Conservation (phyloP, 37 sponge, comb jelly and placozoan species). For the Aplysina aerophoba region DNA sequence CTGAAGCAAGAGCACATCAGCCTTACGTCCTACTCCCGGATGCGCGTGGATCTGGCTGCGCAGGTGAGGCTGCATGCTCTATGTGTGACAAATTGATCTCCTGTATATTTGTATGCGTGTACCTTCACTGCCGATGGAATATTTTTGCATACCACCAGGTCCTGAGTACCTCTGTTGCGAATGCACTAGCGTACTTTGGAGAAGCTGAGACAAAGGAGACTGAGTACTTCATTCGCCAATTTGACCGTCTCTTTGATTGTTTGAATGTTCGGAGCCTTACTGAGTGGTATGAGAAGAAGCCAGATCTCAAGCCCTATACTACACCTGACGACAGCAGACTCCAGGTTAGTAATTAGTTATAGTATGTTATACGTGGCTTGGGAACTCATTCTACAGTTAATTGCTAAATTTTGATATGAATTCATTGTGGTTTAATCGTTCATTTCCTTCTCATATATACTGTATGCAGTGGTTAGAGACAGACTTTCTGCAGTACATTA, state of each 20-base stretch:
- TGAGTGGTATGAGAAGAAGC: constrained; percentile 33
- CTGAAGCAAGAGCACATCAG: background rate
- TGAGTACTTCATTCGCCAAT: constrained; percentile 6
- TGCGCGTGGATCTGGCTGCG: constrained; percentile 15
- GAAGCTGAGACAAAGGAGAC: constrained; percentile 33
- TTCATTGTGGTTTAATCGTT: too few species aligned
- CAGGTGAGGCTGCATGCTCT: background rate
- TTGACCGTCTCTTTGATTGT: constrained; percentile 58
- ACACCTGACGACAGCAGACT: constrained; percentile 36
- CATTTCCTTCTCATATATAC: too few species aligned
- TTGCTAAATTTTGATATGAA: too few species aligned
- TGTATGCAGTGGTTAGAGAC: too few species aligned
- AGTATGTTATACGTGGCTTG: too few species aligned
- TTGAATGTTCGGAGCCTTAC: constrained; percentile 35
- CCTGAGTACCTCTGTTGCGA: constrained; percentile 45
- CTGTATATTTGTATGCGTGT: background rate
- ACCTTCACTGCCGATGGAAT: background rate
- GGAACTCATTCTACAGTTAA: too few species aligned
- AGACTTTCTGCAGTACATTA: too few species aligned
- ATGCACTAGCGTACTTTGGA: constrained; percentile 40
- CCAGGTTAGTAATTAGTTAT: too few species aligned
- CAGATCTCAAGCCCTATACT: constrained; percentile 46
- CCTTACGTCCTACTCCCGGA: constrained; percentile 16
- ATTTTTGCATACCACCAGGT: constrained; percentile 21
- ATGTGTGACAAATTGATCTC: background rate